Conservation (phyloP, 2,113 vertebrate genomes). For the Isichthys henryi region DNA sequence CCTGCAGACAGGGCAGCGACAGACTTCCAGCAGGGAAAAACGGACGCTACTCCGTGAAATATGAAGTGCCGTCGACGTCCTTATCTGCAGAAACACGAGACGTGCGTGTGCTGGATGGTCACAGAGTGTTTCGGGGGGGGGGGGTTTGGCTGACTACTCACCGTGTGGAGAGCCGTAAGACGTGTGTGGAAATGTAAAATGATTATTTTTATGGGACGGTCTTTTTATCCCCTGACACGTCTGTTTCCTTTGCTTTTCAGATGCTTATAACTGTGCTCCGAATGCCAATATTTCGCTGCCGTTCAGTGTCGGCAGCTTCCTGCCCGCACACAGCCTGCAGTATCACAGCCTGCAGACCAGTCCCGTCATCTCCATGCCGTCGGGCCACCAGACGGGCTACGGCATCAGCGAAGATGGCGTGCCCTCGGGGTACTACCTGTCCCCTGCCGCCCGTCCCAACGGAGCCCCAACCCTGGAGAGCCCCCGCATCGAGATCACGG, state of each 20-base stretch:
- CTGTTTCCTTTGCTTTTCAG: slow-evolving; percentile 60
- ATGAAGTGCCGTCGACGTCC: background rate
- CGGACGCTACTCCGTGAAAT: background rate
- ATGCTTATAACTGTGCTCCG: slow-evolving; percentile 78
- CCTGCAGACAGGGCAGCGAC: background rate
- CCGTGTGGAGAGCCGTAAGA: background rate
- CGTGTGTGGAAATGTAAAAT: background rate
- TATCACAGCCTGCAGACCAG: slow-evolving; percentile 82
- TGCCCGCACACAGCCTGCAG: slow-evolving; percentile 55
- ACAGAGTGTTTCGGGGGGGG: background rate
- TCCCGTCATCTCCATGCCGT: slow-evolving; percentile 65
- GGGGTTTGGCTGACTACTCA: background rate
- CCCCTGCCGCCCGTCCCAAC: slow-evolving; percentile 64
- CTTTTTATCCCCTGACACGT: slow-evolving; percentile 20
- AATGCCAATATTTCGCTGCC: slow-evolving; percentile 71
- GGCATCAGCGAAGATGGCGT: slow-evolving; percentile 64
- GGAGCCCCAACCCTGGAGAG: slow-evolving; percentile 83
- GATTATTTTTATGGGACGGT: background rate
- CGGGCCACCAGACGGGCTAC: slow-evolving; percentile 69
- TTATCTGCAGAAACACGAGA: background rate
- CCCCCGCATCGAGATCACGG: slow-evolving; percentile 93
- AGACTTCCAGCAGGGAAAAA: background rate
- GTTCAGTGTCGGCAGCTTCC: slow-evolving; percentile 65
- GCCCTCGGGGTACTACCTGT: slow-evolving; percentile 64
- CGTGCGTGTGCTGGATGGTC: background rate